Base-by-base conservation (phyloP, 2,797 vertebrate genomes). In the Manis crassicaudata region DNA sequence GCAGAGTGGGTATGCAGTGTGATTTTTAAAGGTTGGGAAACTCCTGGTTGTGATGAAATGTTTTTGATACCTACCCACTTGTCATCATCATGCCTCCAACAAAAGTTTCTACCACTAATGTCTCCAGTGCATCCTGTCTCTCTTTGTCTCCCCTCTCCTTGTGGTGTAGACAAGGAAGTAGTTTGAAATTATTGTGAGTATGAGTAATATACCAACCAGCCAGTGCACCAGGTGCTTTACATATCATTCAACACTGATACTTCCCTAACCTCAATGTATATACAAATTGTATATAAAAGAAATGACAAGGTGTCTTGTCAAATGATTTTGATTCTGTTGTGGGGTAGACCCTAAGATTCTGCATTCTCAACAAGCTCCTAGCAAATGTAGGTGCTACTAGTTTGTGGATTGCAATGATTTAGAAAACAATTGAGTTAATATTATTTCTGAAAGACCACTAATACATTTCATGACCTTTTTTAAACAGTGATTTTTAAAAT, bases 401-500 rank as follows among this genome's bases (percentile, higher is more conserved):
- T 18, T n/a, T 77, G 12, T 54, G 63, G 83, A 35, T 77, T 90
- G 63, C 65, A 67, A 80, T 12, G 17, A 62, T 85, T 67, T 84
- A 75, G 70, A 70, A 88, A 94, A 89, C 14, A 76, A 70, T 50
- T 5, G 27, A 82, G 29, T 60, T 75, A 43, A 20, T 43, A 37
- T 77, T 76, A 60, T 86, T 89, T 95, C 32, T 86, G 63, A 77
- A 92, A 96, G 56, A 76, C 3, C 21, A 35, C 37, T 77, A 70
- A 70, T 50, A 20, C 4, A 52, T 37, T 95, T 92, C 32, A 73
- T 83, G 37, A 79, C 23, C 81, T 90, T 90, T 83, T 37, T 76
- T 29, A 83, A 73, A 81, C 80, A 88, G 5, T 90, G 63, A 70
- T 40, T 65, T 88, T 87, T 92, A 58, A 89, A 92, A 90, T 89